Base-by-base conservation (phyloP, 2,888 invertebrate species). In the Diarsia mendica region DNA sequence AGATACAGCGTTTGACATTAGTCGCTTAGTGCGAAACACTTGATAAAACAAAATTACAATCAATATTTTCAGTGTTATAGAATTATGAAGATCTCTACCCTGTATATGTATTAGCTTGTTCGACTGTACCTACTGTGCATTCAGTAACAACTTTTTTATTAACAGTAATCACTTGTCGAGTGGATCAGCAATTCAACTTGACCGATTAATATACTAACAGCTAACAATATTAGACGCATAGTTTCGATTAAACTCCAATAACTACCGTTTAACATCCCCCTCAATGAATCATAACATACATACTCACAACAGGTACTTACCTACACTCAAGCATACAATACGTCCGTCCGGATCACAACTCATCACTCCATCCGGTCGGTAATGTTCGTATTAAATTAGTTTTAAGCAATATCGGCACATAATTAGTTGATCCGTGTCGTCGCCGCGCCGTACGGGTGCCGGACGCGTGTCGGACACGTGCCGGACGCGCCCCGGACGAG, bases 381-480 rank as follows among this genome's bases (percentile, higher is more conserved):
- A 79, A 72, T 75, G 82, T 72, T 11, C 61, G 44, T 48, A 76
- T 80, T 80, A 76, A 76, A 84, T 70, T 63, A 61, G 73, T 72
- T 74, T 61, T 39, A 39, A 39, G 39, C 39, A 39, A 39, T 39
- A 39, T 39, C 63, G 70, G 48, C 39, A 60, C 39, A 76, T 75
- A 85, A 89, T 88, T 84, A 88, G 85, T 82, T 82, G 73, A 79
- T 83, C 73, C 76, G 80, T 80, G 80, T 63, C 75, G 82, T n/a
- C 53, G 82, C 53, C 74, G 75, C 72, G 63, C 51, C 77, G 81
- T 79, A 67, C 86, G 79, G 87, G 87, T 83, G 90, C 58, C 85
- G 85, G 81, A 64, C 86, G 61, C 87, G 84, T 84, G 87, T 71
- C 83, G 81, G 75, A 71, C 75, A 33, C 67, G 79, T 39, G 55